A percentile compares a stretch with the other conserved stretches of the same genome.
Conservation (phyloP, 2,888 invertebrate species). For the Sturmia bella region DNA sequence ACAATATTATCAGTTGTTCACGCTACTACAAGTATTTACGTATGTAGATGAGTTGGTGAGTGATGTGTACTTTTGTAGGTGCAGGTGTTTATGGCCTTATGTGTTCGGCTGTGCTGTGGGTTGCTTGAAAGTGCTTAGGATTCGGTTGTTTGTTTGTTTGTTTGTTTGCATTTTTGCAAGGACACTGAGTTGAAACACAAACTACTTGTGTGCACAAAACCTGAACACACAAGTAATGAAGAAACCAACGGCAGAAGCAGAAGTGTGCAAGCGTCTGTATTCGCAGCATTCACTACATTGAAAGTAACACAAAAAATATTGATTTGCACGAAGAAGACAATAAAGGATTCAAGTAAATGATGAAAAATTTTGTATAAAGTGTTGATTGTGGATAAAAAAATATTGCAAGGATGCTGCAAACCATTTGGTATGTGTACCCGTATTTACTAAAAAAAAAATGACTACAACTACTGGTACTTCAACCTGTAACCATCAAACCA, state of each 20-base stretch:
- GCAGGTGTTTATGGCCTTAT: not conserved
- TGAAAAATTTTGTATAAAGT: slow-evolving; percentile 46
- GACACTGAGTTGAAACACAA: slow-evolving; percentile 46
- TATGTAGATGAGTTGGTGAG: not conserved
- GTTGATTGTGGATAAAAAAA: slow-evolving; percentile 7
- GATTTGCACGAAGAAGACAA: slow-evolving; percentile 39
- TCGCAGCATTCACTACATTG: not conserved
- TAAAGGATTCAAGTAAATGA: not conserved
- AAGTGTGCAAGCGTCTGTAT: slow-evolving; percentile 8
- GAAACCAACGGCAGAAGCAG: not conserved
- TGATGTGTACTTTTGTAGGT: not conserved
- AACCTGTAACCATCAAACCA: slow-evolving; percentile 45
- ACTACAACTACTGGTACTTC: slow-evolving; percentile 25
- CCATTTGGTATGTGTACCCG: slow-evolving; percentile 1
- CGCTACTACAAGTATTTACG: not conserved
- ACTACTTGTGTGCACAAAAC: slow-evolving; percentile 31
- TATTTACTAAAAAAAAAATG: slow-evolving; percentile 29
- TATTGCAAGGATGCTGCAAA: slow-evolving; percentile 39
- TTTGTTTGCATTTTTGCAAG: slow-evolving; percentile 55
- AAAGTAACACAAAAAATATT: slow-evolving; percentile 42
- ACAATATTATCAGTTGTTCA: slow-evolving; percentile 19
- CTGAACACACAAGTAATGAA: slow-evolving; percentile 46
- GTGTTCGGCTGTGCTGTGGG: not conserved
- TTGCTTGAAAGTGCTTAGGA: slow-evolving; percentile 22
- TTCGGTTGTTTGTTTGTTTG: slow-evolving; percentile 8